Percentiles rank a stretch among this genome's conserved stretches.
These are phyloP conservation scores for Magallana gigas DNA, from an alignment of 1,140 invertebrate genomes.

Conservation along the genomic window DNA sequence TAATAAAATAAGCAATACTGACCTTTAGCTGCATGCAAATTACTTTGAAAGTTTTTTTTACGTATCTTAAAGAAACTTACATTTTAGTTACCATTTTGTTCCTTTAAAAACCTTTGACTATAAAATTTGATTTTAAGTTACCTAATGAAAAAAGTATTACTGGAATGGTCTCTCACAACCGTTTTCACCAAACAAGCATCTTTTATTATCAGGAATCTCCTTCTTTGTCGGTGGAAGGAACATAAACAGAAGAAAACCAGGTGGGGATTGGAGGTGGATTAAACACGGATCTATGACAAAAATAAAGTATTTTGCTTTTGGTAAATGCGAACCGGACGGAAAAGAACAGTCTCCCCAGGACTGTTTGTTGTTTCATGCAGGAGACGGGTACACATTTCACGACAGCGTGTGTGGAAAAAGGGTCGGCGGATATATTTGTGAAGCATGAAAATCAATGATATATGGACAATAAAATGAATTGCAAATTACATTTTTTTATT, in stretches of 20 bases:
- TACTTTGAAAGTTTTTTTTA: too few species aligned
- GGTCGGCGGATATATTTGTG: not conserved
- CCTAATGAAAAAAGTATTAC: too few species aligned
- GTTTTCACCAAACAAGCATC: too few species aligned
- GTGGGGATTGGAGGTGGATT: conserved; percentile 31
- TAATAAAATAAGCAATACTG: too few species aligned
- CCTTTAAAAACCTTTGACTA: too few species aligned
- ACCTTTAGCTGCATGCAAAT: too few species aligned
- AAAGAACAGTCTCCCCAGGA: not conserved
- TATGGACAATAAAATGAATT: too few species aligned
- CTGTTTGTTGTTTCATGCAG: not conserved
- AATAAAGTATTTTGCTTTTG: conserved; percentile 21
- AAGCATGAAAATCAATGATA: not conserved
- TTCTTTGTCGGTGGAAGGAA: not conserved
- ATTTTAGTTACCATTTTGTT: too few species aligned
- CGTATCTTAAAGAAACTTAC: too few species aligned
- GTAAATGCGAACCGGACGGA: not conserved
- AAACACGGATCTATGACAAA: conserved; percentile 34
- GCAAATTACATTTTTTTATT: too few species aligned
- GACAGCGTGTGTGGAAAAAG: not conserved
- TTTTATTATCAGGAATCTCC: not conserved
- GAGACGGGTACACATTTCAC: not conserved
- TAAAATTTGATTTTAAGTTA: too few species aligned
- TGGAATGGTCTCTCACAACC: too few species aligned
- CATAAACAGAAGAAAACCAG: conserved; percentile 1